phyloP scores from a whole-genome alignment of 1,140 invertebrate species.

The Drosophila nasuta region DNA sequence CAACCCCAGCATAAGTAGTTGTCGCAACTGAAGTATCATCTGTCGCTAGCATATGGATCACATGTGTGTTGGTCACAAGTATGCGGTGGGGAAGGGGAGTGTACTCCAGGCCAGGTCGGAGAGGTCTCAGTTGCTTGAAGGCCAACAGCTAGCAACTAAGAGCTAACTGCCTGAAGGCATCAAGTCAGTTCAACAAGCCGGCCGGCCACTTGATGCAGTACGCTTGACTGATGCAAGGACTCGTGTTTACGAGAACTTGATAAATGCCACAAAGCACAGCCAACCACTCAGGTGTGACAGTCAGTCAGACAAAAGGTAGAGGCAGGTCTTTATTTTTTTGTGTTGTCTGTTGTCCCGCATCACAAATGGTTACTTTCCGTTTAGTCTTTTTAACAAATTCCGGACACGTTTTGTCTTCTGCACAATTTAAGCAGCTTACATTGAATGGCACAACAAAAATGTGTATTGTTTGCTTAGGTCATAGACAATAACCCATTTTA shows the following conservation, averaged over 20 bases:
- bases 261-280: constrained; percentile 52
- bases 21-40: constrained; percentile 34
- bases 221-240: constrained; percentile 27
- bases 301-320: constrained; percentile 46
- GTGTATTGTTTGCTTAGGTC: not conserved
- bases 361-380: constrained; percentile 17
- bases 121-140: constrained; percentile 42
- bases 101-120: constrained; percentile 21
- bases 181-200: not conserved
- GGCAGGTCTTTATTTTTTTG: not conserved
- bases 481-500: not conserved
- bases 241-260: constrained; percentile 43
- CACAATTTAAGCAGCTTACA: constrained; percentile 10
- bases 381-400: constrained; percentile 24
- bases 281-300: constrained; percentile 60
- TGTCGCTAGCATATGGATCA: constrained; percentile 14
- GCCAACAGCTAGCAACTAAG: constrained; percentile 6
- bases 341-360: constrained; percentile 15
- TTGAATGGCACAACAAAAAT: not conserved
- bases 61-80: constrained; percentile 18
- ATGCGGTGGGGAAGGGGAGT: not conserved
- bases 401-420: constrained; percentile 19
- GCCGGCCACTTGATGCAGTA: constrained; percentile 36
- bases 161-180: constrained; percentile 23
- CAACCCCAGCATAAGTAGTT: not conserved